Conservation (phyloP, 2,113 vertebrate genomes). For the Rhizomys pruinosus region DNA sequence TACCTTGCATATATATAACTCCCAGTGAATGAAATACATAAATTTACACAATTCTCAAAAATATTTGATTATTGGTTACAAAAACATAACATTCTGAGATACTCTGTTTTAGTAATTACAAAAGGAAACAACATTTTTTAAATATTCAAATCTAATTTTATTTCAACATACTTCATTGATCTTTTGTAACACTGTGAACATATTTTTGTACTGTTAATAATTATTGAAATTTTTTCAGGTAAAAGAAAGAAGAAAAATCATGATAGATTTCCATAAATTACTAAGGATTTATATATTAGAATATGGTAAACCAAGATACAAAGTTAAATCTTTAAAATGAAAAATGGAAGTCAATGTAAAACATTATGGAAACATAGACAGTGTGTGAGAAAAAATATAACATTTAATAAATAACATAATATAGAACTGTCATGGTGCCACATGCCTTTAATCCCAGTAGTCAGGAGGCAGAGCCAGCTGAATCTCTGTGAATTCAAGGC, state of each 20-base stretch:
- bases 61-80: background rate
- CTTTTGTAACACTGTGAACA: background rate
- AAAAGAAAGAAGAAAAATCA: background rate
- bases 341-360: background rate
- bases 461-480: no score
- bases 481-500: no score
- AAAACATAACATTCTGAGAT: background rate
- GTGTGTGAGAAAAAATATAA: background rate
- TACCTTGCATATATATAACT: background rate
- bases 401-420: no score
- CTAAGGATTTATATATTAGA: background rate
- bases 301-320: background rate
- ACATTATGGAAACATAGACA: background rate
- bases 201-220: background rate
- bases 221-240: background rate
- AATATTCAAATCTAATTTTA: background rate
- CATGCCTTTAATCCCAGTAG: no score
- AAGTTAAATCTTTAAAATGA: background rate
- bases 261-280: fast-evolving
- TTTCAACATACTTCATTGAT: background rate
- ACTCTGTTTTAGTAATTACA: background rate
- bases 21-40: background rate
- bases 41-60: background rate
- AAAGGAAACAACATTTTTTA: background rate
- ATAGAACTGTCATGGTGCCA: no score